Evolutionary conservation across 1,140 invertebrate species (phyloP).

Genomic region (Drosophila suzukii): DNA sequence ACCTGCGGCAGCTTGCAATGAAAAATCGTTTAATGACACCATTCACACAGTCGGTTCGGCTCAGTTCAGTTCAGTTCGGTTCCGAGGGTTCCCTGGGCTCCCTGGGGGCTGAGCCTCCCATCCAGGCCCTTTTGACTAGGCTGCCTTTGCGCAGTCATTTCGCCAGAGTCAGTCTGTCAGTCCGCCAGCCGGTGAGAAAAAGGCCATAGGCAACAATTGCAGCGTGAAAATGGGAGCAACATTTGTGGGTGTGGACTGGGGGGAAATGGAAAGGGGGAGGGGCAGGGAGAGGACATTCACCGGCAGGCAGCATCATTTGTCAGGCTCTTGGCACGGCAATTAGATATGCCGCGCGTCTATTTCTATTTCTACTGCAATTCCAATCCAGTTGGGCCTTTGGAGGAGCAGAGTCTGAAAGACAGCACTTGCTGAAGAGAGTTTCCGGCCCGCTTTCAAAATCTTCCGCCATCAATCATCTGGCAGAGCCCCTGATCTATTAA

Average conservation of each 20-base stretch:
- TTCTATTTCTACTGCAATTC: conserved; percentile 44
- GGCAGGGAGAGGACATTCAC: conserved; percentile 16
- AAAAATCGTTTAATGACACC: conserved; percentile 84
- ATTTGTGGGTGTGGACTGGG: neutral
- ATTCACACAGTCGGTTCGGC: conserved; percentile 61
- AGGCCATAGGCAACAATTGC: conserved; percentile 68
- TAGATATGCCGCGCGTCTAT: conserved; percentile 68
- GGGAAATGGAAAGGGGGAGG: neutral
- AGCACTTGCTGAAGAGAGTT: neutral
- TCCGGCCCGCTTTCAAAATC: neutral
- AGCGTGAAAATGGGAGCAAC: conserved; percentile 31
- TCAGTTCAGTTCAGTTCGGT: conserved; percentile 9
- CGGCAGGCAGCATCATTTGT: conserved; percentile 71
- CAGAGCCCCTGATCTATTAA: neutral
- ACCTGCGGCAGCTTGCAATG: conserved; percentile 82
- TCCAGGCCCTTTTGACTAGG: conserved; percentile 21
- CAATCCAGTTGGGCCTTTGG: conserved; percentile 3
- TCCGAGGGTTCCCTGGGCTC: neutral
- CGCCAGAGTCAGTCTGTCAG: conserved; percentile 49
- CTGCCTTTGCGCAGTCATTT: conserved; percentile 54
- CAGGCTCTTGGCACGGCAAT: conserved; percentile 72
- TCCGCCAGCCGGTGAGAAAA: conserved; percentile 17
- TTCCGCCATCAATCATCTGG: conserved; percentile 27
- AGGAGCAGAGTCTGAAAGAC: conserved; percentile 1
- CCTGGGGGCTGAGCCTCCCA: neutral